Conservation (phyloP, 2,888 invertebrate genomes). For the Nudaria mundana region DNA sequence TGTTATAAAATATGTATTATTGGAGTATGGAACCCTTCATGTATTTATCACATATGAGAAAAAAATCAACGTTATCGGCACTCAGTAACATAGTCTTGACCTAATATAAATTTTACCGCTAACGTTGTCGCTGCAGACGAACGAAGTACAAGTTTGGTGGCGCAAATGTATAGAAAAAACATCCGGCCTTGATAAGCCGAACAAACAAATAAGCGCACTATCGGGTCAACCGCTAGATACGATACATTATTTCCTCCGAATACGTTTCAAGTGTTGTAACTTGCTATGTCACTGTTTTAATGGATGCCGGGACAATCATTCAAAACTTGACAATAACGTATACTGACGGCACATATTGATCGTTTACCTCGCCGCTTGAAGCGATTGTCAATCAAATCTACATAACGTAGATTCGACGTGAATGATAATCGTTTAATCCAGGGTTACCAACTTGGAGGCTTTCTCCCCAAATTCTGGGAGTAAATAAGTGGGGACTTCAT, state of each 20-base stretch:
- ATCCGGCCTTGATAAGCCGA: slow-evolving; percentile 79
- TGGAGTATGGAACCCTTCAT: slow-evolving; percentile 33
- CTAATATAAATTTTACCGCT: slow-evolving; percentile 70
- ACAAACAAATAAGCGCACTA: slow-evolving; percentile 78
- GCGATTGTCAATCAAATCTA: too few species aligned
- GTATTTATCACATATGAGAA: slow-evolving; percentile 48
- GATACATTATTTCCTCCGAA: slow-evolving; percentile 63
- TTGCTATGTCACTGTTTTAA: too few species aligned
- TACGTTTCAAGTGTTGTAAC: slow-evolving; percentile 52
- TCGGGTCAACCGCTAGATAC: slow-evolving; percentile 76
- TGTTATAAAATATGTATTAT: slow-evolving; percentile 37
- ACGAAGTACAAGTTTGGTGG: slow-evolving; percentile 70
- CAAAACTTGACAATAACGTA: too few species aligned
- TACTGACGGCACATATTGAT: too few species aligned
- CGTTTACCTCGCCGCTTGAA: too few species aligned
- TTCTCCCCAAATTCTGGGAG: too few species aligned
- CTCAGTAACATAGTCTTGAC: slow-evolving; percentile 66
- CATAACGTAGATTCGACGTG: too few species aligned
- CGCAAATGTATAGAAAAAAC: slow-evolving; percentile 79
- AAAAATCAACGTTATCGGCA: slow-evolving; percentile 59
- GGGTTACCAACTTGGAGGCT: too few species aligned
- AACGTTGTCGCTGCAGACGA: slow-evolving; percentile 59
- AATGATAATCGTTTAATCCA: too few species aligned
- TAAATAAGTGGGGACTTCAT: too few species aligned
- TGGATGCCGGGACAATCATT: too few species aligned